phyloP scores from a whole-genome alignment of 2,888 invertebrate genomes.

The Watsonalla binaria region DNA sequence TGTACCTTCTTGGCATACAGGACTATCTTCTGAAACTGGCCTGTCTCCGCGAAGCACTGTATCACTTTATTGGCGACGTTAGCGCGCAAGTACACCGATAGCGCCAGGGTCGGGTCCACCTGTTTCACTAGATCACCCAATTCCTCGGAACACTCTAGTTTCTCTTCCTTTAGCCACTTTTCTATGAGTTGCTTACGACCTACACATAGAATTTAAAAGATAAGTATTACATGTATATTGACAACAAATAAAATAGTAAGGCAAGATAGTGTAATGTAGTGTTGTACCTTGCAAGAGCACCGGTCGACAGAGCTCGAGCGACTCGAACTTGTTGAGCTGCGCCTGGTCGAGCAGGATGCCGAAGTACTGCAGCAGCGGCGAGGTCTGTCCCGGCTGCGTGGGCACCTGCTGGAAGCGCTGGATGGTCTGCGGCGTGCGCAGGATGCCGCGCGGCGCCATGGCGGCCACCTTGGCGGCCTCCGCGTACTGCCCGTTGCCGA shows the following conservation, averaged over 20 bases:
- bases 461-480: conserved; percentile 99
- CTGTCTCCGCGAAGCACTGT: conserved; percentile 99
- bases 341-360: conserved; percentile 98
- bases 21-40: conserved; percentile 99
- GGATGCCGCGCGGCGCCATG: conserved; percentile 97
- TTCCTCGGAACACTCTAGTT: conserved; percentile 99
- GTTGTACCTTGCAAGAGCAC: conserved; percentile 86
- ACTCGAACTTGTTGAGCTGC: conserved; percentile 98
- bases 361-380: conserved; percentile 98
- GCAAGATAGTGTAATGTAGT: not conserved
- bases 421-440: conserved; percentile 98
- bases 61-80: conserved; percentile 99
- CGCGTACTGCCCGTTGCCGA: conserved; percentile 95
- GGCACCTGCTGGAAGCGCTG: conserved; percentile 99
- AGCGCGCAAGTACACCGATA: conserved; percentile 97
- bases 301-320: conserved; percentile 97
- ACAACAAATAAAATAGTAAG: too few relatives aligned
- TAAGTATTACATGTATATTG: too few relatives aligned
- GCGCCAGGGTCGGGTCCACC: conserved; percentile 96
- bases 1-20: conserved; percentile 97
- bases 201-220: conserved; percentile 16
- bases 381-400: conserved; percentile 95
- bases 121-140: conserved; percentile 98
- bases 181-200: conserved; percentile 96
- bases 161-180: conserved; percentile 99